phyloP scores from a whole-genome alignment of 2,888 invertebrate genomes.

The Ctena decussata region DNA sequence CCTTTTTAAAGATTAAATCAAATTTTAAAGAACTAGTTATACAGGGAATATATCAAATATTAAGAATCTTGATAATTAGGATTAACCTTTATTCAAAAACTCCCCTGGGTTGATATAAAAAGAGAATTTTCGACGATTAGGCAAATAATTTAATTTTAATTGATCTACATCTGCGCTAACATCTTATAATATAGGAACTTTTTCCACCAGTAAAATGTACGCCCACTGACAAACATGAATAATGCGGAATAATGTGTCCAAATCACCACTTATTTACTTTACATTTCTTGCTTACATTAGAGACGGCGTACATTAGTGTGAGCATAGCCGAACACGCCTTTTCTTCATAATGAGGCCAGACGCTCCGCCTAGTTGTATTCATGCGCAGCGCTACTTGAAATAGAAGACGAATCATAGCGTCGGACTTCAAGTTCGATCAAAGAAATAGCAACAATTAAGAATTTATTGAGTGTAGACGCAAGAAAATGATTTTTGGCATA shows the following conservation, averaged over 20 bases:
- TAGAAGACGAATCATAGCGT: not conserved
- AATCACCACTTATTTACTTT: not conserved
- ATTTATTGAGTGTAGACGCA: no score
- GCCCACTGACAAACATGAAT: not conserved
- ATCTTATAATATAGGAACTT: not conserved
- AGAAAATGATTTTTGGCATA: no score
- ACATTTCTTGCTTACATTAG: not conserved
- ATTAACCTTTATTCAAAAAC: not conserved
- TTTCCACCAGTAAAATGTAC: not conserved
- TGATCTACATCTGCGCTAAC: not conserved
- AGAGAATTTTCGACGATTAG: not conserved
- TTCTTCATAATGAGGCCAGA: conserved; percentile 16
- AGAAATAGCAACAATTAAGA: conserved; percentile 1
- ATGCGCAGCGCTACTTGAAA: not conserved
- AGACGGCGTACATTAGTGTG: not conserved
- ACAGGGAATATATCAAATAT: not conserved
- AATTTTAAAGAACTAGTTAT: not conserved
- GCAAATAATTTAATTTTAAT: conserved; percentile 7
- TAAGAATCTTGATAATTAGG: not conserved
- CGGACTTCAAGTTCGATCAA: conserved; percentile 12
- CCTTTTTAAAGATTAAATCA: not conserved
- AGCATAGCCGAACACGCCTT: not conserved
- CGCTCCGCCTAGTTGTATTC: conserved; percentile 18
- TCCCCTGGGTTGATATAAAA: conserved; percentile 7
- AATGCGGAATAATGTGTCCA: not conserved